A percentile compares a stretch with the other conserved stretches of the same genome.
phyloP scores from a whole-genome alignment of 2,888 invertebrate species.

The Phengaris alcon region DNA sequence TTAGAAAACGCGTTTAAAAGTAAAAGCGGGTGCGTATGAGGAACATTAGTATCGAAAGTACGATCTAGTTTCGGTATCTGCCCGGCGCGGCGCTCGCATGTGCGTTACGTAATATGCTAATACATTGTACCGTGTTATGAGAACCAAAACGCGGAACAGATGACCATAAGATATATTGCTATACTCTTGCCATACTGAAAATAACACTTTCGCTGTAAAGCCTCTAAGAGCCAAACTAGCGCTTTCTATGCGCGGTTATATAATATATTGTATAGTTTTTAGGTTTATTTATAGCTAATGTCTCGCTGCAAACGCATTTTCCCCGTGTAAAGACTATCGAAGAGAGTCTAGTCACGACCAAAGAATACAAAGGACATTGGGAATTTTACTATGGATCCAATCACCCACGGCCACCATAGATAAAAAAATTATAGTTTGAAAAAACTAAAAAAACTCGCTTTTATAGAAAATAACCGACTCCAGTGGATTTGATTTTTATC shows the following conservation, averaged over 20 bases:
- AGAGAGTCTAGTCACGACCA: too few relatives aligned
- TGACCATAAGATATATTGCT: not conserved
- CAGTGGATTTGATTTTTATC: too few relatives aligned
- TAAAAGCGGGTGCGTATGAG: not conserved
- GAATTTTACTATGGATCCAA: too few relatives aligned
- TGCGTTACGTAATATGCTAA: conserved; percentile 12
- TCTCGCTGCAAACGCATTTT: too few relatives aligned
- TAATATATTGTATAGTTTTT: too few relatives aligned
- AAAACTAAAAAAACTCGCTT: too few relatives aligned
- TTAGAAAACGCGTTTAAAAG: conserved; percentile 12
- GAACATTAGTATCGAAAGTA: conserved; percentile 15
- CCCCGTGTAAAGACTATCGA: too few relatives aligned
- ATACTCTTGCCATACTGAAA: not conserved
- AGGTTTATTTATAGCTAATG: too few relatives aligned
- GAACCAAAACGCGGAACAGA: conserved; percentile 16
- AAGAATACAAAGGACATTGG: too few relatives aligned
- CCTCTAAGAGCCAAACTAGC: not conserved
- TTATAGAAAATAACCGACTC: too few relatives aligned
- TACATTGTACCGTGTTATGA: conserved; percentile 6
- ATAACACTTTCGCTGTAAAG: conserved; percentile 1
- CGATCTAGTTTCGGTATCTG: conserved; percentile 6
- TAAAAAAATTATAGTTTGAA: too few relatives aligned
- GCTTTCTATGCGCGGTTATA: not conserved
- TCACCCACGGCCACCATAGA: too few relatives aligned
- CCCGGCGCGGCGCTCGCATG: conserved; percentile 11